Percentiles rank a stretch among this genome's conserved stretches.
phyloP scores from a whole-genome alignment of 2,797 vertebrate genomes.

The Poeciliopsis gracilis region DNA sequence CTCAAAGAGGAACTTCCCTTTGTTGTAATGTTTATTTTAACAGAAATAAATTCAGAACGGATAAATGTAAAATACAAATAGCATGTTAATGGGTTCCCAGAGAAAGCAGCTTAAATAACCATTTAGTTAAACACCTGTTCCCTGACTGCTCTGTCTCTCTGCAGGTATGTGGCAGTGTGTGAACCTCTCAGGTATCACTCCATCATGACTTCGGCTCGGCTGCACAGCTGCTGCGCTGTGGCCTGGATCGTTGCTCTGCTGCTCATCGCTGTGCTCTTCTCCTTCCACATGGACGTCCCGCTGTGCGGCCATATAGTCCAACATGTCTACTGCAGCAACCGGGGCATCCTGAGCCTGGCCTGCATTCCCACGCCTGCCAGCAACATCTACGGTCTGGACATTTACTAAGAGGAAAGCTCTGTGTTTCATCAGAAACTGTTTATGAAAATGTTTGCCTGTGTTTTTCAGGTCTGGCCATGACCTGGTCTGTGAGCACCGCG shows the following conservation, averaged over 20 bases:
- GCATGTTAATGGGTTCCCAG: no score
- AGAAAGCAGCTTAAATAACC: no score
- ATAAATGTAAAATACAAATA: no score
- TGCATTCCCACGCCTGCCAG: constrained; percentile 53
- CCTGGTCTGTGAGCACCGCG: constrained; percentile 48
- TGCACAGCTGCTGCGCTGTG: constrained; percentile 47
- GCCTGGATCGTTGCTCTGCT: constrained; percentile 57
- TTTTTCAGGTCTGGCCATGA: constrained; percentile 52
- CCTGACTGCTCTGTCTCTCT: no score
- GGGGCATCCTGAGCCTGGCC: constrained; percentile 54
- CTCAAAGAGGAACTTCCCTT: no score
- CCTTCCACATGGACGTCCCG: constrained; percentile 40
- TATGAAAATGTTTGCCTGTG: not conserved
- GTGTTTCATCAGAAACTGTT: not conserved
- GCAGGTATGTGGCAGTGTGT: no score
- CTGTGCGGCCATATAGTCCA: constrained; percentile 44
- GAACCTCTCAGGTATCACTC: constrained; percentile 58
- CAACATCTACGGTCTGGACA: constrained; percentile 58
- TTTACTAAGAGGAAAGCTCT: not conserved
- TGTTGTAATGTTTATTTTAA: no score
- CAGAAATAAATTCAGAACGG: no score
- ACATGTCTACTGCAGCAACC: constrained; percentile 68
- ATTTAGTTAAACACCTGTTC: no score
- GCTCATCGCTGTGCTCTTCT: constrained; percentile 52
- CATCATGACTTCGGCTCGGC: constrained; percentile 59